These are phyloP conservation scores for Zelleria hepariella DNA, from an alignment of 2,888 invertebrate genomes.

Conservation along the genomic window DNA sequence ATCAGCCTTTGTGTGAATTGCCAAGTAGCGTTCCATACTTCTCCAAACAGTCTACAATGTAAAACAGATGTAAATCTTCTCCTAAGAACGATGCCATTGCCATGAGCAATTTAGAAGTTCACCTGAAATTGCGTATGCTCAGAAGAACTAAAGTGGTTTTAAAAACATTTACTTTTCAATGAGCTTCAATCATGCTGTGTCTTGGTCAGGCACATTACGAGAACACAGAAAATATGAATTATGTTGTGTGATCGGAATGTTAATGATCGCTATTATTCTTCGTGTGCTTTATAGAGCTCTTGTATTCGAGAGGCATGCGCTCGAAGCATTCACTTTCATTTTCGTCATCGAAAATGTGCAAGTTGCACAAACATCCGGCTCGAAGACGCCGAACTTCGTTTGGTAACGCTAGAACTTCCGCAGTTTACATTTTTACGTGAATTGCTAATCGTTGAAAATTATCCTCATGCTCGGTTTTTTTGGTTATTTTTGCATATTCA, in stretches of 20 bases:
- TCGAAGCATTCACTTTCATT: conserved; percentile 1
- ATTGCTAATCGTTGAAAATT: background rate
- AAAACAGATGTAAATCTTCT: no score
- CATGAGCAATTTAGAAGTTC: no score
- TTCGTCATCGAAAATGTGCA: conserved; percentile 24
- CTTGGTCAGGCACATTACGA: background rate
- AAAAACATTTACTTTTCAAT: no score
- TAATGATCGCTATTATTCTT: no score
- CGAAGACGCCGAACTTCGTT: background rate
- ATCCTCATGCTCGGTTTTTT: background rate
- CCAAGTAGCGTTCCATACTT: no score
- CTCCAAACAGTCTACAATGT: no score
- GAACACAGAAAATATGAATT: background rate
- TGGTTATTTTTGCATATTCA: background rate
- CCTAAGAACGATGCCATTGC: no score
- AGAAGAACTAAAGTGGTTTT: no score
- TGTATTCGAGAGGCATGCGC: background rate
- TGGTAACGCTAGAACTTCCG: background rate
- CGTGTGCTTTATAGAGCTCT: background rate
- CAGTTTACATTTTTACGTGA: background rate
- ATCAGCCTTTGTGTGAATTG: no score
- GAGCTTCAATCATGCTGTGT: no score
- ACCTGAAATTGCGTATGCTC: no score
- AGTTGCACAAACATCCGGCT: conserved; percentile 62
- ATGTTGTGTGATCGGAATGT: no score